A percentile compares a stretch with the other conserved stretches of the same genome.
Conservation (phyloP, 1,140 invertebrate genomes). For the Zaprionus inermis region DNA sequence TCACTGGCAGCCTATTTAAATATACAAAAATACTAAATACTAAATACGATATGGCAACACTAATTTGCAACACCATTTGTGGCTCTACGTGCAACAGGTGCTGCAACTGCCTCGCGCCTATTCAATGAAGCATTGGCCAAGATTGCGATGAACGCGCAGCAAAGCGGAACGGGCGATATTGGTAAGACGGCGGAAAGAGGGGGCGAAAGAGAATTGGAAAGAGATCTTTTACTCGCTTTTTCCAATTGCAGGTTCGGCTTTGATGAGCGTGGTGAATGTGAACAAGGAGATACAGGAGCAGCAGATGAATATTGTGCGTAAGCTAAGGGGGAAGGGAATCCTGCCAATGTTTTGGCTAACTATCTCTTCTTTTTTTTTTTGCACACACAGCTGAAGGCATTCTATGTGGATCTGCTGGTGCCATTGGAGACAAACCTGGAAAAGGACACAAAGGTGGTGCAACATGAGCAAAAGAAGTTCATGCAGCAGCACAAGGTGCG, state of each 20-base stretch:
- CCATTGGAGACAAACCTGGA: constrained; percentile 96
- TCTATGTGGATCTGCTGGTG: constrained; percentile 96
- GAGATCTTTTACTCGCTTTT: neutral
- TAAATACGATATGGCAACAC: constrained; percentile 47
- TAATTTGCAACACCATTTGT: constrained; percentile 76
- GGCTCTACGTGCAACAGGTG: constrained; percentile 87
- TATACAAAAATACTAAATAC: constrained; percentile 10
- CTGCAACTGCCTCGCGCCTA: constrained; percentile 92
- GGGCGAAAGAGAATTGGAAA: neutral
- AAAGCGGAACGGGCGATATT: constrained; percentile 95
- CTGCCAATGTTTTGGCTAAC: neutral
- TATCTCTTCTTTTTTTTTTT: neutral
- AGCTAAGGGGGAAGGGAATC: neutral
- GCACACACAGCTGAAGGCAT: constrained; percentile 93
- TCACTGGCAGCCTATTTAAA: neutral
- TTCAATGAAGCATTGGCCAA: constrained; percentile 95
- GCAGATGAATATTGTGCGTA: constrained; percentile 96
- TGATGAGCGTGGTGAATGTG: constrained; percentile 96
- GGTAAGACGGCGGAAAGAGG: constrained; percentile 86
- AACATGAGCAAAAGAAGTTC: constrained; percentile 96
- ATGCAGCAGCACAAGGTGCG: constrained; percentile 94
- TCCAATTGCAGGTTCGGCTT: constrained; percentile 89
- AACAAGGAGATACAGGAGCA: constrained; percentile 96
- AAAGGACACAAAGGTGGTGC: constrained; percentile 96
- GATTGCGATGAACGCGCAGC: constrained; percentile 93